Conservation (phyloP, 2,888 invertebrate genomes). For the Agrypnus murinus region DNA sequence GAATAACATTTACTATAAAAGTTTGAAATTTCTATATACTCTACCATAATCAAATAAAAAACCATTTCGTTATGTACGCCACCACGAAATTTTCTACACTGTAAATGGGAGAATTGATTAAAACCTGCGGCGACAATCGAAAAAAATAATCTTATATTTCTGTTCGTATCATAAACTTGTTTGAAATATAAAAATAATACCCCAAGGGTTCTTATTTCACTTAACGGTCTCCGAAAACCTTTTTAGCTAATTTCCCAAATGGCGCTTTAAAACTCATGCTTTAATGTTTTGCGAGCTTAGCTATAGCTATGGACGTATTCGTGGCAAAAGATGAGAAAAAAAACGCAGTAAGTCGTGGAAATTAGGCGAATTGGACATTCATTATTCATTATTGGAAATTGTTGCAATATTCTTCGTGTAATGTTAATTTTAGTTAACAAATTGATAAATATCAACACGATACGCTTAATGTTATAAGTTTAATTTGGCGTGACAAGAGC, state of each 20-base stretch:
- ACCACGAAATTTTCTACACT: not conserved
- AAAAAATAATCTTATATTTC: slow-evolving; percentile 12
- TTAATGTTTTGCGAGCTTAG: too few species aligned
- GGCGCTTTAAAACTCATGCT: slow-evolving; percentile 2
- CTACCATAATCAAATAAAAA: slow-evolving; percentile 19
- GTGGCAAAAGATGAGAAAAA: not conserved
- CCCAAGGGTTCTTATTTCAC: not conserved
- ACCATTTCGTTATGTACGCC: slow-evolving; percentile 13
- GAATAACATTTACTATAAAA: too few species aligned
- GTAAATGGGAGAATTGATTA: not conserved
- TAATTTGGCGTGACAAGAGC: slow-evolving; percentile 25
- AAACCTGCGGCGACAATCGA: slow-evolving; percentile 8
- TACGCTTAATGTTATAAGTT: slow-evolving; percentile 9
- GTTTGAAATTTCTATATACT: not conserved
- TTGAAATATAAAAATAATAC: slow-evolving; percentile 17
- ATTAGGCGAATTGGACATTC: too few species aligned
- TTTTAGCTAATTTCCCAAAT: slow-evolving; percentile 8
- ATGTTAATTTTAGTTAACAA: slow-evolving; percentile 14
- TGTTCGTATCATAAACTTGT: slow-evolving; percentile 2
- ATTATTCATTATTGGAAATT: not conserved
- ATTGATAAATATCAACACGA: slow-evolving; percentile 24
- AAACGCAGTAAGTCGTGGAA: too few species aligned
- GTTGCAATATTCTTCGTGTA: slow-evolving; percentile 2
- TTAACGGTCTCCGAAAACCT: not conserved
- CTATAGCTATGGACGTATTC: not conserved